Evolutionary conservation across 2,888 invertebrate genomes (phyloP), one percentile per base, ranked within the genome.

Genomic region (Lithosia quadra): DNA sequence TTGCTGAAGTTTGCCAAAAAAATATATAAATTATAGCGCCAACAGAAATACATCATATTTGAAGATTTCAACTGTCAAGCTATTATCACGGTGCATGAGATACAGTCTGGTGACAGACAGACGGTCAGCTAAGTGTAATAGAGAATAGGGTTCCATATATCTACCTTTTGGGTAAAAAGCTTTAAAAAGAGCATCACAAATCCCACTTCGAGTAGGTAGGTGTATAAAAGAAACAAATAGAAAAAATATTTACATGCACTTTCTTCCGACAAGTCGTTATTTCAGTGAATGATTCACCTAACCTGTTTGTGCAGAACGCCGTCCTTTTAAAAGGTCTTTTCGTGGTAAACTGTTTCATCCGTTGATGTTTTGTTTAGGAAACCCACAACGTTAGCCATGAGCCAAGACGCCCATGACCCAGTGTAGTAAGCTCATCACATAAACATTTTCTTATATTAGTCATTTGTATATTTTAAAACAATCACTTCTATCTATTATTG

Each of bases 311-410:
- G 22, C 15, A 13, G 21, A 28, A 4, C 15, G 21, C 18, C 39
- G 60, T 60, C 60, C 60, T 60, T 36, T 22, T 60, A 39, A 60
- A 60, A 60, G 24, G 60, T 24, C 39, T 60, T 60, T 24, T 13
- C 18, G 60, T 24, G 60, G 39, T 60, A 49, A 49, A 49, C 49
- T n/a, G n/a, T 49, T 49, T 49, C 49, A 49, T 49, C 49, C n/a
- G 49, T 18, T 49, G 49, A 49, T 49, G 49, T 49, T 49, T 49
- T 49, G 49, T 49, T 49, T 49, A 43, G 49, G 18, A 49, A 49
- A 49, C 49, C 49, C 49, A 49, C 49, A 49, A 5, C 5, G 49
- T 7, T 43, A 43, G 1, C 43, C 43, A 43, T 43, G 43, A 43
- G 43, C 43, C 43, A 43, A 7, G 43, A n/a, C 15, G 49, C 8